phyloP scores from a whole-genome alignment of 1,140 invertebrate genomes.

The Drosophila subpulchrella region DNA sequence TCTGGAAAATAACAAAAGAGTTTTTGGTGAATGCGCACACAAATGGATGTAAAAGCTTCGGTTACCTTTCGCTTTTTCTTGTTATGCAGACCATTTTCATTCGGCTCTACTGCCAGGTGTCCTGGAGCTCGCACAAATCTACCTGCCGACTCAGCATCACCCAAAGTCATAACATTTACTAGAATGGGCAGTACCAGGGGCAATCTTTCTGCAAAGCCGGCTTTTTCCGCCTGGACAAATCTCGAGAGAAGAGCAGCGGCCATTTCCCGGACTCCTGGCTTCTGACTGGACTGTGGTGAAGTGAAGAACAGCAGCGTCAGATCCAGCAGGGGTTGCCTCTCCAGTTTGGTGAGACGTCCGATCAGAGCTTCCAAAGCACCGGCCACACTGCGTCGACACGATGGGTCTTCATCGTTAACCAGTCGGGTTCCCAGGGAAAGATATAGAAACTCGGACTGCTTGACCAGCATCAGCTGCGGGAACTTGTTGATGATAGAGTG shows the following conservation, averaged over 20 bases:
- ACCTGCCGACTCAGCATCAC: conserved; percentile 48
- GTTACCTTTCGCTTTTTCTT: conserved; percentile 45
- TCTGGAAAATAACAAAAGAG: conserved; percentile 1
- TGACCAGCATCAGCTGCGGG: conserved; percentile 87
- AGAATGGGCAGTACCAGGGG: conserved; percentile 86
- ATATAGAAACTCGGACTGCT: conserved; percentile 89
- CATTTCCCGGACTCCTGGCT: conserved; percentile 87
- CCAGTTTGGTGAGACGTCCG: conserved; percentile 85
- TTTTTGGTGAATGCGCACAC: too few relatives aligned
- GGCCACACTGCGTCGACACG: conserved; percentile 88
- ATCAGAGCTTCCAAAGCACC: conserved; percentile 89
- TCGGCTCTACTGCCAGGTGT: conserved; percentile 33
- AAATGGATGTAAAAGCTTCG: too few relatives aligned
- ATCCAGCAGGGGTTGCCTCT: conserved; percentile 88
- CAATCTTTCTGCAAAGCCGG: conserved; percentile 88
- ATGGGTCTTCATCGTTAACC: conserved; percentile 90
- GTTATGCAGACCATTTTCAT: conserved; percentile 23
- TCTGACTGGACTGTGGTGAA: conserved; percentile 86
- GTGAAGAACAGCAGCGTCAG: conserved; percentile 88
- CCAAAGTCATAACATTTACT: conserved; percentile 83
- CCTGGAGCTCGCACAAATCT: conserved; percentile 72
- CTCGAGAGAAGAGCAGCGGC: conserved; percentile 88
- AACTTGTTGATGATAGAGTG: conserved; percentile 91
- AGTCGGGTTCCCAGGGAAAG: conserved; percentile 89
- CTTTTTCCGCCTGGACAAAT: conserved; percentile 90